Base-by-base conservation (phyloP, 2,797 vertebrate species). In the Myoxocephalus aenaeus region DNA sequence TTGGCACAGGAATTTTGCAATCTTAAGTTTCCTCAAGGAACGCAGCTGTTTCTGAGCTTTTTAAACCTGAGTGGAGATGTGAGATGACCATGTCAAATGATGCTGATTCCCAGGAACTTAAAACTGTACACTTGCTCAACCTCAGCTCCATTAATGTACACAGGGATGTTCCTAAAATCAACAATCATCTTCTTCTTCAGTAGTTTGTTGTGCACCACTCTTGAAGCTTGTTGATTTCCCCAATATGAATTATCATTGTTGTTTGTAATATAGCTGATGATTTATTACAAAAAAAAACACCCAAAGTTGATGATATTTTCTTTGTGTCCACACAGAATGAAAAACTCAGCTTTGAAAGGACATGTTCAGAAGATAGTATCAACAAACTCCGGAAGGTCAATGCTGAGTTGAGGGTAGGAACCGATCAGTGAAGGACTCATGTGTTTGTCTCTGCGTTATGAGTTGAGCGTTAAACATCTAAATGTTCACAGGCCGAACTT, bases 261-360 rank as follows among this genome's bases (percentile, higher is more conserved):
- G 65, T 51, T 36, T 53, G 13, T 51, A 34, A 51, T 66, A 4
- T n/a, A 15, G n/a, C 22, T 1, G 14, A 38, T 67, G n/a, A 65
- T 34, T 29, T 20, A 65, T 40, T 61, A 15, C 38, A 2, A 56
- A 38, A 53, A 53, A 34, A 44, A 2, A 56, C 27, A 44, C 36
- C 12, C 44, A 29, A 53, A 58, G 10, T 17, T 56, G 38, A n/a
- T 27, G 17, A 57, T 70, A 0, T 51, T 40, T 50, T 65, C 11
- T 5, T 70, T 29, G 50, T 80, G 27, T 73, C 53, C 29, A 18
- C 46, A 53, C 90, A 96, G 95, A 95, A 93, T 85, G 93, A 95
- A 85, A 95, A 92, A 57, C 86, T 96, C 12, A 50, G 77, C n/a
- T 89, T 87, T 81, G 95, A 96, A 71, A 93, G 80, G 70, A 89